These are phyloP conservation scores for Cataglyphis cursor DNA, from an alignment of 2,888 invertebrate species.

Conservation along the genomic window DNA sequence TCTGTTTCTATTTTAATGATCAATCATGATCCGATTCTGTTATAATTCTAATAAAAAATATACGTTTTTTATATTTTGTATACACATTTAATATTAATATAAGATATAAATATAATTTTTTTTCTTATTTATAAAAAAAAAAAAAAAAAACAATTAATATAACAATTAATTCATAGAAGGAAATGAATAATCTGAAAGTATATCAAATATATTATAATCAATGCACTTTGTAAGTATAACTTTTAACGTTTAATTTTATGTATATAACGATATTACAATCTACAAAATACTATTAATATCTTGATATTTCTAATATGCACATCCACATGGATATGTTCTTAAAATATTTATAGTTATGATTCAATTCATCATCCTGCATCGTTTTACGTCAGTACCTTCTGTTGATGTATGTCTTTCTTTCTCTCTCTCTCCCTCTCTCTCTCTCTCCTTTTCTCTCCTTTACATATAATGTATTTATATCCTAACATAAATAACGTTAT, in stretches of 20 bases:
- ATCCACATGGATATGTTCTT: no score
- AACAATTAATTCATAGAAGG: not conserved
- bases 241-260: not conserved
- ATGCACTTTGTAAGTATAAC: not conserved
- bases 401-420: slow-evolving; percentile 47
- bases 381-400: slow-evolving; percentile 48
- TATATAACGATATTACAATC: not conserved
- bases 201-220: not conserved
- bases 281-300: not conserved
- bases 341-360: slow-evolving; percentile 28
- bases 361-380: slow-evolving; percentile 20
- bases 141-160: not conserved
- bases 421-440: not conserved
- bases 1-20: not conserved
- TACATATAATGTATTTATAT: slow-evolving; percentile 74
- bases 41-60: not conserved
- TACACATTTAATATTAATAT: not conserved
- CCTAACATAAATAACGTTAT: slow-evolving; percentile 71
- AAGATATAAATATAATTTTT: not conserved
- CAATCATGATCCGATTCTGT: not conserved
- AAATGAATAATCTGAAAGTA: not conserved
- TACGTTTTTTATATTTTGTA: not conserved
- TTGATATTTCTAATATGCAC: not conserved
- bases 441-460: not conserved
- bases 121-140: not conserved